Percentiles rank a stretch among this genome's conserved stretches.
These are phyloP conservation scores for Sphyrna mokarran DNA, from an alignment of 2,113 vertebrate species.

Conservation along the genomic window DNA sequence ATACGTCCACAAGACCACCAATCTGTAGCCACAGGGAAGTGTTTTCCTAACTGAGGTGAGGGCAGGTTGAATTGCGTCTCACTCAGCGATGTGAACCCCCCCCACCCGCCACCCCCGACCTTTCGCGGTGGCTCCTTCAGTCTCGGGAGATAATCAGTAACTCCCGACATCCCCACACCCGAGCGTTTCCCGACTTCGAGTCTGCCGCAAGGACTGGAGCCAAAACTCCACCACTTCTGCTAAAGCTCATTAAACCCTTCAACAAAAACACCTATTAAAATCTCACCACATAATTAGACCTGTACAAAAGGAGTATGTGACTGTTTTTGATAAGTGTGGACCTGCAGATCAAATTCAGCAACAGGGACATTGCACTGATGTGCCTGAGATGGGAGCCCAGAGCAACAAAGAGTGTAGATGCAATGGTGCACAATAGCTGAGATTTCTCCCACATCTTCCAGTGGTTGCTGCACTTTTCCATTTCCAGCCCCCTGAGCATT, in stretches of 20 bases:
- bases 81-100: neutral
- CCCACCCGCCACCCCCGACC: too few relatives aligned
- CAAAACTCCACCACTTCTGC: neutral
- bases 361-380: neutral
- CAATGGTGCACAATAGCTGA: neutral
- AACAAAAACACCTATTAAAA: neutral
- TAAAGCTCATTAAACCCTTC: constrained; percentile 9
- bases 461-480: too few relatives aligned
- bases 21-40: neutral
- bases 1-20: too few relatives aligned
- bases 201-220: neutral
- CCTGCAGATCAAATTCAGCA: neutral
- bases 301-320: constrained; percentile 29
- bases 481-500: too few relatives aligned
- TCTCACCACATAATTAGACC: neutral
- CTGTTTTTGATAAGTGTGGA: constrained; percentile 4
- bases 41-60: neutral
- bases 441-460: neutral
- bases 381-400: neutral
- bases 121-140: neutral
- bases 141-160: neutral
- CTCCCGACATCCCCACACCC: neutral
- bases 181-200: neutral
- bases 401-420: neutral
- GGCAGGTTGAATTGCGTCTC: too few relatives aligned